Base-by-base conservation (phyloP, 2,888 invertebrate genomes). In the Hirtodrosophila confusa region DNA sequence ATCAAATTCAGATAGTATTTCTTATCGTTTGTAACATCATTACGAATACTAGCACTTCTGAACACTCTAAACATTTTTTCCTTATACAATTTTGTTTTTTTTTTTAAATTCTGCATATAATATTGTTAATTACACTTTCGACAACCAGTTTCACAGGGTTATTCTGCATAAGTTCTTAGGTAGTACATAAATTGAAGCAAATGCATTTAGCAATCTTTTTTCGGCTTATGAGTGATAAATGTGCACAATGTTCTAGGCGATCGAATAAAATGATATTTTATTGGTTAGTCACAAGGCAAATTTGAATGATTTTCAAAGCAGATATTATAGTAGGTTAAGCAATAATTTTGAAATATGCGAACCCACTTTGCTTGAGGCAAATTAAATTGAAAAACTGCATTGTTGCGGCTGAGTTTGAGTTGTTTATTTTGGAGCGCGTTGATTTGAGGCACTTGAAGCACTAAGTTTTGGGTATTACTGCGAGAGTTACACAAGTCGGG, bases 341-440 rank as follows among this genome's bases (percentile, higher is more conserved):
- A 55, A 33, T 17, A 47, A 39, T 7, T 39, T 43, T 7, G 7
- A n/a, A 8, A 27, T 24, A 11, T 41, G 1, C 0, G 2, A 72
- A 88, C 89, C 51, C 75, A 89, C 89, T 89, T 82, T 84, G 88
- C 68, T 87, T 89, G 27, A 89, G 79, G 65, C 89, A 89, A 69
- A 86, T 73, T 31, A 84, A 51, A 64, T 88, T 88, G 8, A 89
- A 64, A 61, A 89, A 76, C 79, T 88, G 88, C 88, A 89, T 89
- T 69, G 56, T 62, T 36, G 6, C 12, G 29, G 39, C 17, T 17
- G 37, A 27, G 8, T n/a, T 45, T 35, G 37, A 47, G 12, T 65
- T 40, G 48, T 50, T 45, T 37, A 45, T 49, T 48, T 45, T 35
- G 27, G 27, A 27, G 3, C 23, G 12, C 6, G 24, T 64, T 41